phyloP scores from a whole-genome alignment of 2,797 vertebrate genomes.

The Oreonectes daqikongensis region DNA sequence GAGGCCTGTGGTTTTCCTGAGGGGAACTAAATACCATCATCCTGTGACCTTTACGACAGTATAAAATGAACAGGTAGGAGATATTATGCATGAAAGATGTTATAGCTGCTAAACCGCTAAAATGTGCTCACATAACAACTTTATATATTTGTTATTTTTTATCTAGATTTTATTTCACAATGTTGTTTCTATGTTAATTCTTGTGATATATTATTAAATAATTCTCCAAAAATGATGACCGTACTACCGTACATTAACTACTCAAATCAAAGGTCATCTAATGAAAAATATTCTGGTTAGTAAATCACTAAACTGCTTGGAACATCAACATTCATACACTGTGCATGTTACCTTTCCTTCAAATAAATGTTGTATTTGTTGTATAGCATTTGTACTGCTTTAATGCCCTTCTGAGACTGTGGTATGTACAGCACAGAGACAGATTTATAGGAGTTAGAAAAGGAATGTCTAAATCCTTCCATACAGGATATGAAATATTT shows the following conservation, averaged over 20 bases:
- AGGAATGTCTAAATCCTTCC: slow-evolving; percentile 5
- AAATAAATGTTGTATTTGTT: background rate
- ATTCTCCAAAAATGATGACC: background rate
- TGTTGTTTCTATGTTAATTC: background rate
- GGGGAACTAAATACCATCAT: slow-evolving; percentile 66
- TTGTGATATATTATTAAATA: slow-evolving; percentile 2
- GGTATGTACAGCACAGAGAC: background rate
- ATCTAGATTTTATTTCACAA: slow-evolving; percentile 1
- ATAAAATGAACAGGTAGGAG: background rate
- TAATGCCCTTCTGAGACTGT: background rate
- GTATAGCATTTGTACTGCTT: background rate
- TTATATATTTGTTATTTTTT: background rate
- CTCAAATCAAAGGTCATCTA: slow-evolving; percentile 5
- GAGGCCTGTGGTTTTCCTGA: slow-evolving; percentile 64
- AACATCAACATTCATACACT: background rate
- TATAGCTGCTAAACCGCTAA: background rate
- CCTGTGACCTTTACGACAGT: slow-evolving; percentile 8
- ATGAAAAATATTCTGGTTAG: slow-evolving; percentile 4
- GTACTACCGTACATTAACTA: background rate
- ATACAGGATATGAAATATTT: background rate
- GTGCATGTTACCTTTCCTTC: background rate
- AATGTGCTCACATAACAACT: background rate
- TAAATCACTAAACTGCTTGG: slow-evolving; percentile 11
- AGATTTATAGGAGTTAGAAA: slow-evolving; percentile 1
- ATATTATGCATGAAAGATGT: background rate